These are phyloP conservation scores for Phataginus tricuspis DNA, from an alignment of 2,797 vertebrate genomes.

Conservation along the genomic window DNA sequence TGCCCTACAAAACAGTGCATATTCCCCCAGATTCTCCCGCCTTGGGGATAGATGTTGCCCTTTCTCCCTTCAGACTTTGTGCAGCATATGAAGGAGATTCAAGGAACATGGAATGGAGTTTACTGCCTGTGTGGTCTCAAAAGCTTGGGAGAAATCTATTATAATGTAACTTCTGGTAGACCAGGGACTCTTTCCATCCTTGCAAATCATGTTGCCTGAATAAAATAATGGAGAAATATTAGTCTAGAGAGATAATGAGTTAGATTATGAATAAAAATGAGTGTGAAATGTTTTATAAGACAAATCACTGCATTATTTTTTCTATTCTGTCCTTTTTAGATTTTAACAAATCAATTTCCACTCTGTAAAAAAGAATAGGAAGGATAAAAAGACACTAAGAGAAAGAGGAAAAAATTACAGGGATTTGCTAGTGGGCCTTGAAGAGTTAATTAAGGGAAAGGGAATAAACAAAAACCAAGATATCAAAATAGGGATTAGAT, in stretches of 20 bases:
- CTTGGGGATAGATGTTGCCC: neutral
- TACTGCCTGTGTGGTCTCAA: neutral
- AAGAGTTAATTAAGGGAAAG: neutral
- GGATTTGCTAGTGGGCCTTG: neutral
- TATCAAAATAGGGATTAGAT: neutral
- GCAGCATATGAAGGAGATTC: neutral
- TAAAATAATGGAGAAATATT: neutral
- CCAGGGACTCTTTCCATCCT: neutral
- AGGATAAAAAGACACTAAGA: neutral
- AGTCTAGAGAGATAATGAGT: neutral
- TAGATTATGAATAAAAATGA: neutral
- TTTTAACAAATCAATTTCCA: slow-evolving; percentile 11
- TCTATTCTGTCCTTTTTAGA: neutral
- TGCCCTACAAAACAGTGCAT: neutral
- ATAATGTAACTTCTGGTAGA: neutral
- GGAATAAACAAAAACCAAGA: neutral
- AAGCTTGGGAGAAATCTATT: neutral
- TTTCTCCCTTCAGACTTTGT: neutral
- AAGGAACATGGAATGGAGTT: accelerated
- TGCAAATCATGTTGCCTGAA: neutral
- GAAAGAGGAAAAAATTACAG: neutral
- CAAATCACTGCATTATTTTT: neutral
- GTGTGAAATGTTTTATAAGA: neutral
- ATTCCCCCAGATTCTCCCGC: neutral
- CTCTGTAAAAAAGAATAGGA: neutral